Base-by-base conservation (phyloP, 1,140 invertebrate species). In the Mizuhopecten yessoensis region DNA sequence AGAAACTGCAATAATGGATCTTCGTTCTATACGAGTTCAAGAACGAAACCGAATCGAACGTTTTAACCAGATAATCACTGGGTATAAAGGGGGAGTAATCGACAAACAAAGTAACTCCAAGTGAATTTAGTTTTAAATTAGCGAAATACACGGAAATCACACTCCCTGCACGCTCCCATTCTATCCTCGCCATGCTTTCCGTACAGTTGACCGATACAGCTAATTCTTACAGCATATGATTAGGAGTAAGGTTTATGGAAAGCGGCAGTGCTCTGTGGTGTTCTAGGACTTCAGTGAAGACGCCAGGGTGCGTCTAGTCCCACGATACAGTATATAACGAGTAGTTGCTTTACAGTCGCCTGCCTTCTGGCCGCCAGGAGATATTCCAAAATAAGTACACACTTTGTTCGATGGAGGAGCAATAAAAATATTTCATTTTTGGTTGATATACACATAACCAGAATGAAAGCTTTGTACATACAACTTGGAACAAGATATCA, bases 371-470 rank as follows among this genome's bases (percentile, higher is more conserved):
- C 11, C 57, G 57, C 57, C 57, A 75, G 15, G 3, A n/a, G 23
- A 75, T 75, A 75, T 75, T 75, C 17, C 57, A 29, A 75, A 75
- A 75, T 75, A 75, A 75, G 23, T 75, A 75, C 57, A 75, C 57
- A 75, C 57, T 75, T 75, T 75, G 57, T 75, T 29, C 15, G 57
- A 75, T 29, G 11, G 5, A 75, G 42, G 0, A 75, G 57, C 57
- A 75, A 75, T 75, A 75, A 75, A 75, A 75, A n/a, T 75, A 29
- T 75, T 75, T 75, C 57, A n/a, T 75, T 75, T 75, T 75, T 75
- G 57, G 57, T 29, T 75, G 57, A 75, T 75, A 39, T 39, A 75
- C n/a, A 75, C n/a, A 75, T 29, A 75, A 75, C 29, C n/a, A 29
- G 57, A 29, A 29, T 75, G 57, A 29, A 75, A 75, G 57, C 20